These are phyloP conservation scores for Coecobrya sp. DNA, from an alignment of 2,888 invertebrate genomes.

Conservation along the genomic window DNA sequence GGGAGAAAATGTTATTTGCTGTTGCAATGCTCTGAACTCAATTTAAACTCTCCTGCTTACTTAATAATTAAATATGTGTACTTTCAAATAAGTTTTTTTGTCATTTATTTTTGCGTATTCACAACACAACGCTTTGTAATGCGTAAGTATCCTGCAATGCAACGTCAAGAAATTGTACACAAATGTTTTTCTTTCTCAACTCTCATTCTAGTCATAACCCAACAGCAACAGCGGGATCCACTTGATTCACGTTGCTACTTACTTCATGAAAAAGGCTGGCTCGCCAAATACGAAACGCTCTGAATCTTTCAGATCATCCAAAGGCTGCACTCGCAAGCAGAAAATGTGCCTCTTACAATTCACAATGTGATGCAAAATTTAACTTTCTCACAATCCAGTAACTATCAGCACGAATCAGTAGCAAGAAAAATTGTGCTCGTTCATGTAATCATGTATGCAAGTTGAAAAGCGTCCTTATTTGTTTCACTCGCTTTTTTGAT, in stretches of 20 bases:
- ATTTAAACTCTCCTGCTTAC: conserved; percentile 12
- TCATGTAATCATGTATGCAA: conserved; percentile 54
- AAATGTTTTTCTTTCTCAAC: conserved; percentile 24
- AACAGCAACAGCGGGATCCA: conserved; percentile 29
- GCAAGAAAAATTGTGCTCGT: conserved; percentile 30
- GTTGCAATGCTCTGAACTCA: conserved; percentile 23
- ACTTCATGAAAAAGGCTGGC: conserved; percentile 26
- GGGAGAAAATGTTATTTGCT: conserved; percentile 37
- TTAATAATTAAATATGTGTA: conserved; percentile 45
- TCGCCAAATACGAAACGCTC: conserved; percentile 69
- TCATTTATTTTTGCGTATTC: not conserved
- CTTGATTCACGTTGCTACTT: conserved; percentile 36
- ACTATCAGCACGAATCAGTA: conserved; percentile 18
- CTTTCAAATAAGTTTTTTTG: conserved; percentile 37
- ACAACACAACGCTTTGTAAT: not conserved
- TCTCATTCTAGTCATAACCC: conserved; percentile 25
- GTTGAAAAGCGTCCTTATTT: conserved; percentile 62
- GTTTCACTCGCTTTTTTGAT: conserved; percentile 40
- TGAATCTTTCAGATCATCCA: conserved; percentile 68
- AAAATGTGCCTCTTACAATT: conserved; percentile 37
- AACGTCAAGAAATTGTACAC: conserved; percentile 57
- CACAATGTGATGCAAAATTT: conserved; percentile 47
- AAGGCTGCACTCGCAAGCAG: not conserved
- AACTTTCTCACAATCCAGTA: conserved; percentile 53
- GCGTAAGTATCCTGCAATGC: conserved; percentile 65